These are phyloP conservation scores for Atopsyche davidsoni DNA, from an alignment of 1,140 invertebrate species.

Conservation along the genomic window DNA sequence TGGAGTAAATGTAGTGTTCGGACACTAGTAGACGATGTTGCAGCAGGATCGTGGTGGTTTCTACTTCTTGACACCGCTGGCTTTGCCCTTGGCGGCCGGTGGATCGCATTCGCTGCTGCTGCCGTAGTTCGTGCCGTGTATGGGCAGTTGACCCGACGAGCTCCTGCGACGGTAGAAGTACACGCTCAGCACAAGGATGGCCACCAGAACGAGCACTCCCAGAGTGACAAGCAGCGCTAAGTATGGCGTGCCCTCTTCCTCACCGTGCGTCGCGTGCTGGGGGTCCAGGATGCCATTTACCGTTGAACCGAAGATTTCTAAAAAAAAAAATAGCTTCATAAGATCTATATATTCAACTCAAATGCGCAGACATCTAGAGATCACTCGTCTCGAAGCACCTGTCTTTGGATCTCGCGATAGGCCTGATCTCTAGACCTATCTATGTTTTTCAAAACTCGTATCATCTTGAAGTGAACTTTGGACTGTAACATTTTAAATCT, in stretches of 20 bases:
- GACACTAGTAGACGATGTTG: not conserved
- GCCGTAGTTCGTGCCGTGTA: conserved; percentile 3
- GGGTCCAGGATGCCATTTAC: not conserved
- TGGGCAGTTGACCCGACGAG: conserved; percentile 3
- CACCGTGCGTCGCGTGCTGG: conserved; percentile 1
- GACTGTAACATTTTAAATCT: no score
- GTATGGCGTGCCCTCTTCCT: conserved; percentile 13
- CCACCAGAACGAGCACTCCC: conserved; percentile 19
- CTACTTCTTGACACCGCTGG: not conserved
- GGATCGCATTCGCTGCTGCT: not conserved
- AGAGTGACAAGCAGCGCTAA: conserved; percentile 19
- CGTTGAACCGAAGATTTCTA: no score
- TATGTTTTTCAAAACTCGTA: no score
- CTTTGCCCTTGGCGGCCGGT: not conserved
- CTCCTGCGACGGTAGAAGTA: conserved; percentile 11
- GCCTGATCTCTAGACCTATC: no score
- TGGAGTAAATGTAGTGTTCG: not conserved
- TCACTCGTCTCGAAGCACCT: no score
- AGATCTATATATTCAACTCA: no score
- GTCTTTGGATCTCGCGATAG: no score
- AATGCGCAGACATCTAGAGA: no score
- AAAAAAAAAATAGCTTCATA: no score
- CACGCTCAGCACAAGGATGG: conserved; percentile 14
- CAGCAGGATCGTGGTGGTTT: not conserved
- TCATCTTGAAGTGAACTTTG: no score